Percentiles rank a stretch among this genome's conserved stretches.
These are phyloP conservation scores for Apostichopus japonicus DNA, from an alignment of 35 echinoderm and acorn worm species.

Conservation along the genomic window DNA sequence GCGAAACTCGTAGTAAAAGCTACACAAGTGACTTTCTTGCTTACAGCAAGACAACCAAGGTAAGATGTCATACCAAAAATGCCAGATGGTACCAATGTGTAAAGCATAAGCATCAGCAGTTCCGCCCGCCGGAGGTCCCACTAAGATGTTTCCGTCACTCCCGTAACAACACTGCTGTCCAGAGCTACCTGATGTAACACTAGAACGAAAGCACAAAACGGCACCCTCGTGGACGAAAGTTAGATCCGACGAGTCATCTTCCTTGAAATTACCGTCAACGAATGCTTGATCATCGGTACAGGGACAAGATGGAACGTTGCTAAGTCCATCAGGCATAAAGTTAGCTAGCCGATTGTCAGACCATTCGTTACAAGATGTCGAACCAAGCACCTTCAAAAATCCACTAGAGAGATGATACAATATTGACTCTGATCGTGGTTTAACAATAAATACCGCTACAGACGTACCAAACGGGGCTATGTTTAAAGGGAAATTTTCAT, in stretches of 20 bases:
- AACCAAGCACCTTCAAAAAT: background rate
- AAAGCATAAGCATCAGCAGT: conserved; percentile 44
- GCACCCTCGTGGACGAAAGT: background rate
- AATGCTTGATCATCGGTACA: conserved; percentile 16
- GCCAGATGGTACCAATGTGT: background rate
- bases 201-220: background rate
- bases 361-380: background rate
- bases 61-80: conserved; percentile 33
- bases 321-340: background rate
- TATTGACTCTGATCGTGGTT: background rate
- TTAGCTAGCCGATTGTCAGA: no score
- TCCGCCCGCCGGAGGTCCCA: conserved; percentile 31
- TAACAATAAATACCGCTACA: background rate
- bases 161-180: conserved; percentile 54
- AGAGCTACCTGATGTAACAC: background rate
- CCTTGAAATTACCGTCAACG: conserved; percentile 3
- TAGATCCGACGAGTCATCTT: background rate
- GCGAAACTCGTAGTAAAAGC: conserved; percentile 59
- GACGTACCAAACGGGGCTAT: background rate
- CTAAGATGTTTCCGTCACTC: conserved; percentile 13
- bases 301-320: background rate
- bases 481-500: background rate
- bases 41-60: conserved; percentile 50
- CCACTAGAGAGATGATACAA: background rate
- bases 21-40: conserved; percentile 11